Evolutionary conservation across 2,113 vertebrate genomes (phyloP), one percentile per base, ranked within the genome.

Genomic region (Clarias macrocephalus): DNA sequence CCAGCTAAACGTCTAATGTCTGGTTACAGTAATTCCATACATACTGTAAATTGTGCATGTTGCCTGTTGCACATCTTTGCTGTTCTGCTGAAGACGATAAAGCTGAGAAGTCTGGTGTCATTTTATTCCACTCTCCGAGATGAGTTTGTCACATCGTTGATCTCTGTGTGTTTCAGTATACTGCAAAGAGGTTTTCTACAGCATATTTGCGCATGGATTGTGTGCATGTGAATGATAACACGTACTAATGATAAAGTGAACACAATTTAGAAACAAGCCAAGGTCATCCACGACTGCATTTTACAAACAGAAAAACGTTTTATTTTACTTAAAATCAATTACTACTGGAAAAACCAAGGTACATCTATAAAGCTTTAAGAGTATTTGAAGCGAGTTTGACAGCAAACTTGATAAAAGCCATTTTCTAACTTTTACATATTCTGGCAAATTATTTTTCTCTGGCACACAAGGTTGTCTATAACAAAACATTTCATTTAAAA

Each of bases 61-160:
- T 8, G 57, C 25, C 10, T 11, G 37, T 60, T 23, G 76, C 76
- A 76, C 37, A 80, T 56, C 42, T 21, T 33, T 16, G n/a, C 33
- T 83, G 82, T 54, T 84, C 42, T 16, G 23, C 75, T 81, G 76
- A 81, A 86, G 70, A 88, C 75, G 73, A 83, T 88, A 30, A 88
- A 84, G 85, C 60, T 90, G 87, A 85, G 85, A 90, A 84, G 76
- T 85, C 59, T 85, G 72, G 81, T 80, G 62, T 80, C 70, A 83
- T 80, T 16, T 33, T 80, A 80, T 42, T 83, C 28, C 56, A 21
- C 63, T 63, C 7, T 42, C 57, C 25, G 48, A n/a, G 28, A 85
- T 84, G 60, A 65, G 16, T 57, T 28, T 28, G 25, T 23, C 28
- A 76, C 65, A 80, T 59, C 30, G 72, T 28, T 72, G 65, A 37